phyloP scores from a whole-genome alignment of 2,888 invertebrate species.

The Gibbula magus region DNA sequence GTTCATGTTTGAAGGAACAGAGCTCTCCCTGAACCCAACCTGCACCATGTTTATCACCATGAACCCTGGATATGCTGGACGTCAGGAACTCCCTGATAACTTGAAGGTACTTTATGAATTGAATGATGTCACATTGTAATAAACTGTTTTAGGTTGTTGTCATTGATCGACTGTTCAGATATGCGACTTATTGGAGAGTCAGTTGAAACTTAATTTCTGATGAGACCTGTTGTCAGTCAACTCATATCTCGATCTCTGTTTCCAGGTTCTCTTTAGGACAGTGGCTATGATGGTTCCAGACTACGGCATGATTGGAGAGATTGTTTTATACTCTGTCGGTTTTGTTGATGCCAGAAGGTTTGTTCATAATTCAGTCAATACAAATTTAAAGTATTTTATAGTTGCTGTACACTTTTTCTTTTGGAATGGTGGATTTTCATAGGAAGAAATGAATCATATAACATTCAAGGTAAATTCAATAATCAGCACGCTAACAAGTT shows the following conservation, averaged over 20 bases:
- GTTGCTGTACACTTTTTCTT: not conserved
- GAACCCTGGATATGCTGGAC: conserved; percentile 76
- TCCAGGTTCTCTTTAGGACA: conserved; percentile 77
- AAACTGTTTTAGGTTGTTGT: no score
- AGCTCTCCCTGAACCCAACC: conserved; percentile 74
- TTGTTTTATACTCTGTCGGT: conserved; percentile 76
- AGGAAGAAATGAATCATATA: not conserved
- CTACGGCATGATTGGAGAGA: conserved; percentile 76
- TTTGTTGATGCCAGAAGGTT: conserved; percentile 78
- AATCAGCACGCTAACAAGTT: not conserved
- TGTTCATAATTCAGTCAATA: not conserved
- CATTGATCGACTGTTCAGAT: no score
- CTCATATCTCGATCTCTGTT: conserved; percentile 6
- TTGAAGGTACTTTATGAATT: conserved; percentile 62
- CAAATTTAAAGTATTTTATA: not conserved
- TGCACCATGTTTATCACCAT: conserved; percentile 76
- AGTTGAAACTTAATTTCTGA: no score
- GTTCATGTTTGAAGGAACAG: conserved; percentile 81
- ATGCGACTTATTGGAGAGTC: no score
- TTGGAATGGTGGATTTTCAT: not conserved
- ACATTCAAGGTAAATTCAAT: not conserved
- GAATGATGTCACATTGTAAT: no score
- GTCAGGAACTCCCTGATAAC: conserved; percentile 76
- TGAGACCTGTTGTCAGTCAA: no score
- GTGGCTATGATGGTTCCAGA: conserved; percentile 77